Percentiles rank a stretch among this genome's conserved stretches.
These are phyloP conservation scores for Plemyria rubiginata DNA, from an alignment of 2,888 invertebrate species.

Conservation along the genomic window DNA sequence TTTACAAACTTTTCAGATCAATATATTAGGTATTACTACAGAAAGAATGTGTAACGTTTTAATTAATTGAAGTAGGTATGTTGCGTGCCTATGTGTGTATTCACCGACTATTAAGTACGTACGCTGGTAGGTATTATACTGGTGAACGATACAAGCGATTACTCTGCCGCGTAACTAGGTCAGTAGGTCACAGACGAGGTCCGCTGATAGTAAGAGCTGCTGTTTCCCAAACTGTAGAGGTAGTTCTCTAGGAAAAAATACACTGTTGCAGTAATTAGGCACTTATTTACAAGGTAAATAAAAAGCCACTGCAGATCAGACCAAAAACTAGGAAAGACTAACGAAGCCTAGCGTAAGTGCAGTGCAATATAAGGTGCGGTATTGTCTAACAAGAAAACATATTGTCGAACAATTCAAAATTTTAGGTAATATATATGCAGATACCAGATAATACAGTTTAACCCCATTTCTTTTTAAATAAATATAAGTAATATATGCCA, in stretches of 20 bases:
- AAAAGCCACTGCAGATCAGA: neutral
- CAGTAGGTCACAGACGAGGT: constrained; percentile 87
- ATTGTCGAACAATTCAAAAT: no score
- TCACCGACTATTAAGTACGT: constrained; percentile 46
- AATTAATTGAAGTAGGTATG: constrained; percentile 13
- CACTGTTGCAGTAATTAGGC: neutral
- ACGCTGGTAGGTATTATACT: constrained; percentile 44
- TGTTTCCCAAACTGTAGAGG: constrained; percentile 66
- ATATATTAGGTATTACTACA: neutral
- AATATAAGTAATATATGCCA: no score
- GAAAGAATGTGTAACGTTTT: constrained; percentile 11
- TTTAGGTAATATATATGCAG: no score
- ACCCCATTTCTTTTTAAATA: no score
- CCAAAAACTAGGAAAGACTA: no score
- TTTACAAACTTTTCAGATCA: neutral
- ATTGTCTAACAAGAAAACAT: no score
- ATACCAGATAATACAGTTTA: no score
- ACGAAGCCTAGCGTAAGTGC: no score
- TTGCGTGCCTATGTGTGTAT: constrained; percentile 36
- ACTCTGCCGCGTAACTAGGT: constrained; percentile 85
- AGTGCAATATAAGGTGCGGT: no score
- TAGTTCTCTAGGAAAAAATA: constrained; percentile 50
- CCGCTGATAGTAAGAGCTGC: constrained; percentile 69
- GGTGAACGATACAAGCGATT: constrained; percentile 66
- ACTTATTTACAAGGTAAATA: neutral